Evolutionary conservation across 1,140 invertebrate genomes (phyloP).

Genomic region (Temnothorax longispinosus): DNA sequence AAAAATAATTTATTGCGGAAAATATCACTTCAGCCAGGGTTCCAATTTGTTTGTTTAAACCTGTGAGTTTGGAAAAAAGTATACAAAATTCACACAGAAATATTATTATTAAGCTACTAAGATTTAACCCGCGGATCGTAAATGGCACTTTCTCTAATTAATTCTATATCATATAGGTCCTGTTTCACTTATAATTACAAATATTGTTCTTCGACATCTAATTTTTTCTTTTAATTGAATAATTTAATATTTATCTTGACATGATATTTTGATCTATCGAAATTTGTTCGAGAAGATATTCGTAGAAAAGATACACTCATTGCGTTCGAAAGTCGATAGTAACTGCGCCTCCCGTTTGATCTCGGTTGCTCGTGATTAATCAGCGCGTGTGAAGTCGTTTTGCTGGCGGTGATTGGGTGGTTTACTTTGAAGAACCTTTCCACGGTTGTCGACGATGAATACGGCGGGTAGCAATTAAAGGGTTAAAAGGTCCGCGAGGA

Average conservation of each 20-base stretch:
- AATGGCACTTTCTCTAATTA: too few relatives aligned
- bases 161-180: too few relatives aligned
- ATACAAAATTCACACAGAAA: too few relatives aligned
- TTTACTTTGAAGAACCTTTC: slow-evolving; percentile 74
- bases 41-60: too few relatives aligned
- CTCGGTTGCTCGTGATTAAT: slow-evolving; percentile 65
- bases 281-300: neutral
- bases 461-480: slow-evolving; percentile 76
- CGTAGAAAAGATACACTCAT: neutral
- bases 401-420: slow-evolving; percentile 67
- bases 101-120: too few relatives aligned
- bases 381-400: slow-evolving; percentile 73
- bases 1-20: too few relatives aligned
- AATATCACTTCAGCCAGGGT: too few relatives aligned
- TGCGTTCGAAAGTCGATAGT: slow-evolving; percentile 33
- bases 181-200: neutral
- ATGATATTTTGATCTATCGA: neutral
- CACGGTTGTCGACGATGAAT: slow-evolving; percentile 71
- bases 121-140: too few relatives aligned
- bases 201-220: neutral
- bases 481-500: slow-evolving; percentile 74
- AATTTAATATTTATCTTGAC: slow-evolving; percentile 16
- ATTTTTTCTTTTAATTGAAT: neutral
- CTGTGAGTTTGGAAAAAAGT: too few relatives aligned
- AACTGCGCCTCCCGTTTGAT: slow-evolving; percentile 58